Conservation (phyloP, 2,113 vertebrate species). For the Scopus umbretta region DNA sequence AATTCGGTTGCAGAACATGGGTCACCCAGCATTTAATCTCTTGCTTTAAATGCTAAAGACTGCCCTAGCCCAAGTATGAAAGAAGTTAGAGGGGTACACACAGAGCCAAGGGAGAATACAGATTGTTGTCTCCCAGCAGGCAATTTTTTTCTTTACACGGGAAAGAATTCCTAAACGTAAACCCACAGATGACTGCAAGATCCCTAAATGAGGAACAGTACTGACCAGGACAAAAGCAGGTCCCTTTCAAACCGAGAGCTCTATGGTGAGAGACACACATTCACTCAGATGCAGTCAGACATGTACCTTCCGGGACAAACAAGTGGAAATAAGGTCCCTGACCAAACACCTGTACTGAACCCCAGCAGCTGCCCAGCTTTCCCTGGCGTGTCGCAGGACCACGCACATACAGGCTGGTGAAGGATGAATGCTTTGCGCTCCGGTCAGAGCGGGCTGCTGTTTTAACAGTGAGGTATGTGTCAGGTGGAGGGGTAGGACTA, state of each 20-base stretch:
- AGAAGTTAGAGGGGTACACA: neutral
- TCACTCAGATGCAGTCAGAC: neutral
- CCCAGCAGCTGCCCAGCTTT: neutral
- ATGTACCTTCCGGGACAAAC: neutral
- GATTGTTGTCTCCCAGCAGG: neutral
- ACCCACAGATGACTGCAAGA: neutral
- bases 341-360: neutral
- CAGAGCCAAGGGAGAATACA: neutral
- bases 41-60: neutral
- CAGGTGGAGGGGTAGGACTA: neutral
- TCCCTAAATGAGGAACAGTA: neutral
- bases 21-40: neutral
- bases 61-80: neutral
- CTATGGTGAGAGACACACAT: neutral
- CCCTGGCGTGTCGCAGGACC: neutral
- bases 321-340: neutral
- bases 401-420: neutral
- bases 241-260: neutral
- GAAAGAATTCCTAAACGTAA: neutral
- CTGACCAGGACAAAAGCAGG: neutral
- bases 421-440: neutral
- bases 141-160: neutral
- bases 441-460: neutral
- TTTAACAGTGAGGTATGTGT: neutral
- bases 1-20: neutral